Conservation (phyloP, 1,140 invertebrate genomes). For the Drosophila aff. region DNA sequence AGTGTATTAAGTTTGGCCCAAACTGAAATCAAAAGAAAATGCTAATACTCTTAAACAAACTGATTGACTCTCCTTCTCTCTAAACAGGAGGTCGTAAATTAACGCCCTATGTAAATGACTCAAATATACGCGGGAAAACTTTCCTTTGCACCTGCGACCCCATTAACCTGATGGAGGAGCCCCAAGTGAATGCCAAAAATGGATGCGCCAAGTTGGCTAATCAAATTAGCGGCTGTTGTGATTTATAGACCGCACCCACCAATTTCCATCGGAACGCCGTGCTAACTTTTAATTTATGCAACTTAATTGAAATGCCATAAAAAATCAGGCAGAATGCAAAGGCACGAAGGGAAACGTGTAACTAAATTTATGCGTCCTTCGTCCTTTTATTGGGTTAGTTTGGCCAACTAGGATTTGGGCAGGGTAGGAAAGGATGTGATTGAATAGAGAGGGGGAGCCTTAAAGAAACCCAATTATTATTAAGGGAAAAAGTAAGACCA, state of each 20-base stretch:
- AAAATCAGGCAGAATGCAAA: slow-evolving; percentile 34
- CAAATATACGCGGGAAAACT: slow-evolving; percentile 22
- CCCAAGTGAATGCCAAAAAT: slow-evolving; percentile 37
- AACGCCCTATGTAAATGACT: slow-evolving; percentile 37
- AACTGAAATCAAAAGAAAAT: slow-evolving; percentile 17
- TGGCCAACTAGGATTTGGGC: background rate
- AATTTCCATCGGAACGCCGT: slow-evolving; percentile 1
- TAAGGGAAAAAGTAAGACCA: too few species aligned
- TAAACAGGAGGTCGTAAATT: slow-evolving; percentile 30
- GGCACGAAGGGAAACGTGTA: slow-evolving; percentile 27
- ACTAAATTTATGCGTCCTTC: slow-evolving; percentile 55
- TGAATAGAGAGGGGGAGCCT: background rate
- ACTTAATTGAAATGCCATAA: slow-evolving; percentile 66
- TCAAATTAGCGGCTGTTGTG: slow-evolving; percentile 59
- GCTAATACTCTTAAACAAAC: slow-evolving; percentile 14
- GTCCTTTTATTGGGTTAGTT: slow-evolving; percentile 51
- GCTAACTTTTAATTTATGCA: slow-evolving; percentile 64
- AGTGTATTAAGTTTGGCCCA: slow-evolving; percentile 22
- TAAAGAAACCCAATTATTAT: background rate
- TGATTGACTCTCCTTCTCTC: slow-evolving; percentile 21
- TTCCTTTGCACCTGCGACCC: slow-evolving; percentile 41
- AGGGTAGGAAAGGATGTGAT: slow-evolving; percentile 5
- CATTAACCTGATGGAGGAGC: slow-evolving; percentile 41
- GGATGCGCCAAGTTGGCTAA: slow-evolving; percentile 55
- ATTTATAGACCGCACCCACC: slow-evolving; percentile 52